phyloP scores from a whole-genome alignment of 2,113 vertebrate species.

The Syrrhaptes paradoxus region DNA sequence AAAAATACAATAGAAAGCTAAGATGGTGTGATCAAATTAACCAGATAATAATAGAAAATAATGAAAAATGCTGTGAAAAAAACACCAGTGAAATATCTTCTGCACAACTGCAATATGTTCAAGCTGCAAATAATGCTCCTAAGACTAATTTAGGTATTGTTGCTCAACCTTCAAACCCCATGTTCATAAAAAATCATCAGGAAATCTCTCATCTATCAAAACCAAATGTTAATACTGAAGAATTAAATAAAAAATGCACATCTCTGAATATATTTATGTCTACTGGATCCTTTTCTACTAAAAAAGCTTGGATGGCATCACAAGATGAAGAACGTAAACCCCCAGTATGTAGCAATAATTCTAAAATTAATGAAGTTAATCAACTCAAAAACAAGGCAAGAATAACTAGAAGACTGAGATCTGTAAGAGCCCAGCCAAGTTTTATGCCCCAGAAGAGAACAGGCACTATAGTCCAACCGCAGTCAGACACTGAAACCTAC shows the following conservation, averaged over 20 bases:
- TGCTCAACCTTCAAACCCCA: constrained; percentile 10
- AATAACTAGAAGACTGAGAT: constrained; percentile 64
- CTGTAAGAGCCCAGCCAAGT: constrained; percentile 53
- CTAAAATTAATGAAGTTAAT: constrained; percentile 61
- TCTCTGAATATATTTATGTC: constrained; percentile 51
- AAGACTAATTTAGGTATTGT: constrained; percentile 25
- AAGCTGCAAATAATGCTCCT: background rate
- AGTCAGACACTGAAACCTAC: constrained; percentile 72
- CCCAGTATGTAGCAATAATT: constrained; percentile 16
- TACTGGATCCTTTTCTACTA: constrained; percentile 71
- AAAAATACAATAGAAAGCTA: constrained; percentile 79
- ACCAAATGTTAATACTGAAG: constrained; percentile 37
- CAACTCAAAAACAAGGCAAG: constrained; percentile 53
- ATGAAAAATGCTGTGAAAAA: constrained; percentile 21
- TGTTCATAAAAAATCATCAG: constrained; percentile 56
- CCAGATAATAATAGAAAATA: background rate
- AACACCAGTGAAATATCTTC: background rate
- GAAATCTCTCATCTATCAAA: constrained; percentile 7
- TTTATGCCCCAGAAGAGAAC: constrained; percentile 68
- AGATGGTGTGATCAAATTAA: constrained; percentile 88
- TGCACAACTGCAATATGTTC: constrained; percentile 8
- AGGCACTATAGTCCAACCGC: constrained; percentile 73
- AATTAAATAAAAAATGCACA: constrained; percentile 40
- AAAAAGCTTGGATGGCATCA: constrained; percentile 82
- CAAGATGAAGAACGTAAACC: constrained; percentile 71